Base-by-base conservation (phyloP, 2,888 invertebrate species). In the Dascillus cervinus region DNA sequence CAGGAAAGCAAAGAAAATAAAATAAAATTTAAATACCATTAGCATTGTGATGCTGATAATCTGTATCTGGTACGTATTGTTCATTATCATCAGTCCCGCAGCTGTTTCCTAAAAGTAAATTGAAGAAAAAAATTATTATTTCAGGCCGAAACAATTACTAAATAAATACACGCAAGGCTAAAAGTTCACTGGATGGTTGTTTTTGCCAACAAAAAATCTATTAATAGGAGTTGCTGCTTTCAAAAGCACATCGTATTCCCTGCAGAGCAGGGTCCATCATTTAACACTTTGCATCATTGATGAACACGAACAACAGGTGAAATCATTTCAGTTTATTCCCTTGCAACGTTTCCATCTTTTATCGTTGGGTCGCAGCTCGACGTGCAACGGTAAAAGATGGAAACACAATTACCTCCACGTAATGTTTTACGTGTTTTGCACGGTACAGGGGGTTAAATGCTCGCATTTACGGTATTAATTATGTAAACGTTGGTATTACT, bases 51-150 rank as follows among this genome's bases (percentile, higher is more conserved):
- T 44, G 39, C 13, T 50, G 50, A 32, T 51, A 53, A 40, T 54
- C 60, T 21, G 63, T 62, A 46, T 70, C 70, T 13, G 69, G 67
- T 14, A 69, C 68, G 52, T 66, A 70, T 35, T 70, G 69, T 44
- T 70, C 70, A 44, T 67, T 69, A 43, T 70, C 70, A 43, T 71
- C 70, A 2, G 69, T 70, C 50, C 68, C 71, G 40, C 70, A 71
- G 47, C 69, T 69, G 44, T 66, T 69, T 31, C 69, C 71, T 71
- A 50, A 21, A 61, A 63, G 40, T n/a, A n/a, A n/a, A n/a, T n/a
- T n/a, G 34, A 41, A 37, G 35, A 32, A 37, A 35, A 42, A 39
- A 29, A 41, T 20, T 23, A n/a, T 26, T 26, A 14, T 34, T 26
- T 22, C 12, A 21, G 10, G n/a, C 6, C 11, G 21, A 13, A 28